Base-by-base conservation (phyloP, 2,113 vertebrate genomes). In the Larimichthys crocea region DNA sequence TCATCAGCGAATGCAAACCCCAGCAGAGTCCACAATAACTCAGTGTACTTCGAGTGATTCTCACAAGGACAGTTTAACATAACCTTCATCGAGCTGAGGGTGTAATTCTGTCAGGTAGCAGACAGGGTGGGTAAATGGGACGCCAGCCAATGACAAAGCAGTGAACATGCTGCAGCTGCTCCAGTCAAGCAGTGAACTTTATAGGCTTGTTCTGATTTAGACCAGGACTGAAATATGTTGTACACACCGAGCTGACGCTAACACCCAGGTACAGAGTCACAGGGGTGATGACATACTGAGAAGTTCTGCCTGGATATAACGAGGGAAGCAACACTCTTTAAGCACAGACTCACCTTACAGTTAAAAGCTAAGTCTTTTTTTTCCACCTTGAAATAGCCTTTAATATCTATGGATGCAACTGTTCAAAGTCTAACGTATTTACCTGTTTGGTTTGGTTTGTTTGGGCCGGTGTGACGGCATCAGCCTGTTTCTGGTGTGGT, bases 41-140 rank as follows among this genome's bases (percentile, higher is more conserved):
- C 56, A 65, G 53, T 11, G 57, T 19, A 9, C 76, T 73, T 61
- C 35, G 26, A 77, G 72, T 65, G 70, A 80, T 84, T 88, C 82
- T 85, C 76, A 74, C 64, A 82, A 83, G 82, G 86, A 80, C 85
- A 60, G 66, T 74, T 68, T 71, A 60, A 79, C 63, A 49, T 59
- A 87, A 91, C 89, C 87, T 91, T 84, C 70, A 50, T 57, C 7
- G 44, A 60, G 55, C 66, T 31, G 26, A 56, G 57, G 69, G 66
- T 68, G 42, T 87, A 76, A 85, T 65, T 89, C 80, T 89, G 83
- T 82, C 81, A 76, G 73, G 66, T 71, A 61, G 72, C 66, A 22
- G 80, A 79, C 85, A 61, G 49, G 76, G 44, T 57, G 82, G 71
- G 68, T 85, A 76, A 89, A 80, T 10, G 79, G 82, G 56, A 80